These are phyloP conservation scores for Argyrosomus regius DNA, from an alignment of 2,797 vertebrate genomes.

Conservation along the genomic window DNA sequence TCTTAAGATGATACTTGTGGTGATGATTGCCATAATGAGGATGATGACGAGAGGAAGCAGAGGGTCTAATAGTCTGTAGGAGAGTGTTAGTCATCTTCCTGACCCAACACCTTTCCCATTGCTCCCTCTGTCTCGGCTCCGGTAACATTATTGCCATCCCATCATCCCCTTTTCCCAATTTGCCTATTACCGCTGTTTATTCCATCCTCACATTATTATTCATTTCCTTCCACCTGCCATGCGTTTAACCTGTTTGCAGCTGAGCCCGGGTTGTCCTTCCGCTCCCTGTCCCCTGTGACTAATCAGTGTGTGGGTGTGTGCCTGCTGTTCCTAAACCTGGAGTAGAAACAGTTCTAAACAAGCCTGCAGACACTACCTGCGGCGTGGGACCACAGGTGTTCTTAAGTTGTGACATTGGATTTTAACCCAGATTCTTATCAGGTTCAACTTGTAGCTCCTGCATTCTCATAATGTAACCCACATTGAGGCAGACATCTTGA, in stretches of 20 bases:
- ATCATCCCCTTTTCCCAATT: background rate
- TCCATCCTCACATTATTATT: slow-evolving; percentile 8
- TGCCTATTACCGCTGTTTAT: slow-evolving; percentile 9
- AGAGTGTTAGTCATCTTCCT: slow-evolving; percentile 32
- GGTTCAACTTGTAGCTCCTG: slow-evolving; percentile 7
- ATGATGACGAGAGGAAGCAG: slow-evolving; percentile 46
- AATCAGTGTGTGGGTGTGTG: slow-evolving; percentile 59
- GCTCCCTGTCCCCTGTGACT: slow-evolving; percentile 55
- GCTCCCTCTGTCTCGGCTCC: background rate
- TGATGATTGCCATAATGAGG: slow-evolving; percentile 28
- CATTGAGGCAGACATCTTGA: slow-evolving; percentile 10
- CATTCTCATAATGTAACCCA: slow-evolving; percentile 13
- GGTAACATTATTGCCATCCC: background rate
- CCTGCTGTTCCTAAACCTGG: slow-evolving; percentile 68
- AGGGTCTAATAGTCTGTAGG: slow-evolving; percentile 3
- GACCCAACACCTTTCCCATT: slow-evolving; percentile 25
- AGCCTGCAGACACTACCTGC: slow-evolving; percentile 44
- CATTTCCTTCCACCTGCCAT: slow-evolving; percentile 19
- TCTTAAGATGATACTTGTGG: slow-evolving; percentile 26
- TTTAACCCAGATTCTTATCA: background rate
- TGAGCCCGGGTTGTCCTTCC: slow-evolving; percentile 31
- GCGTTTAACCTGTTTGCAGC: slow-evolving; percentile 56
- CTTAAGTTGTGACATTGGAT: background rate
- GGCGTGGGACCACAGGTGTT: slow-evolving; percentile 42
- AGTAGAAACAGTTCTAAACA: slow-evolving; percentile 25